These are phyloP conservation scores for Ancistrus triradiatus DNA, from an alignment of 2,113 vertebrate species.

Conservation along the genomic window DNA sequence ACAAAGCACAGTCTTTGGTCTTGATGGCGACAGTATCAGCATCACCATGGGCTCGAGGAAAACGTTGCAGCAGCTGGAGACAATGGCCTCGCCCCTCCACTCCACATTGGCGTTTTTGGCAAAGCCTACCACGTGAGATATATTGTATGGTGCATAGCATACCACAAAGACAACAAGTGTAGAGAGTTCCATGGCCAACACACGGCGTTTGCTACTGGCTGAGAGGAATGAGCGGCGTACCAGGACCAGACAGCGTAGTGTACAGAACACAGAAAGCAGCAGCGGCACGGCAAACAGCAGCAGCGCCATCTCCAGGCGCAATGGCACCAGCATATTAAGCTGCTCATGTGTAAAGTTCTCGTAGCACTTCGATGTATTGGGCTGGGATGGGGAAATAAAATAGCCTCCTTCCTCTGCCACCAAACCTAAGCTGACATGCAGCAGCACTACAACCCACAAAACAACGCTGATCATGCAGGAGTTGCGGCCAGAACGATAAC, in stretches of 20 bases:
- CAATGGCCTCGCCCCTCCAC: conserved; percentile 65
- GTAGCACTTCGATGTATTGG: conserved; percentile 56
- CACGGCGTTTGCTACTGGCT: conserved; percentile 58
- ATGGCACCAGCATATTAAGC: conserved; percentile 62
- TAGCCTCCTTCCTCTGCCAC: conserved; percentile 53
- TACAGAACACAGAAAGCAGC: conserved; percentile 63
- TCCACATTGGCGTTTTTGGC: conserved; percentile 30
- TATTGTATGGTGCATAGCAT: conserved; percentile 76
- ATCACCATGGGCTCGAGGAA: conserved; percentile 74
- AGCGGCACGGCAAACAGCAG: conserved; percentile 67
- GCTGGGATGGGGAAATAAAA: conserved; percentile 50
- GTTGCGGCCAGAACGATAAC: conserved; percentile 63
- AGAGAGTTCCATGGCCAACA: conserved; percentile 63
- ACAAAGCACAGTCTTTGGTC: conserved; percentile 55
- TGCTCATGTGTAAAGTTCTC: conserved; percentile 64
- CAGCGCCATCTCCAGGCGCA: conserved; percentile 71
- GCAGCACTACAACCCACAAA: conserved; percentile 64
- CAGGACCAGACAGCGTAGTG: conserved; percentile 64
- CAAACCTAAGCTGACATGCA: conserved; percentile 62
- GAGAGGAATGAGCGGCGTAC: conserved; percentile 64
- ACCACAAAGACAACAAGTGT: conserved; percentile 69
- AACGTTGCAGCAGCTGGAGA: conserved; percentile 70
- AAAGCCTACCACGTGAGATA: conserved; percentile 72
- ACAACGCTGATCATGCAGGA: conserved; percentile 63
- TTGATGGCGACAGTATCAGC: conserved; percentile 66